Evolutionary conservation across 2,797 vertebrate species (phyloP).

Genomic region (Poeciliopsis infans): DNA sequence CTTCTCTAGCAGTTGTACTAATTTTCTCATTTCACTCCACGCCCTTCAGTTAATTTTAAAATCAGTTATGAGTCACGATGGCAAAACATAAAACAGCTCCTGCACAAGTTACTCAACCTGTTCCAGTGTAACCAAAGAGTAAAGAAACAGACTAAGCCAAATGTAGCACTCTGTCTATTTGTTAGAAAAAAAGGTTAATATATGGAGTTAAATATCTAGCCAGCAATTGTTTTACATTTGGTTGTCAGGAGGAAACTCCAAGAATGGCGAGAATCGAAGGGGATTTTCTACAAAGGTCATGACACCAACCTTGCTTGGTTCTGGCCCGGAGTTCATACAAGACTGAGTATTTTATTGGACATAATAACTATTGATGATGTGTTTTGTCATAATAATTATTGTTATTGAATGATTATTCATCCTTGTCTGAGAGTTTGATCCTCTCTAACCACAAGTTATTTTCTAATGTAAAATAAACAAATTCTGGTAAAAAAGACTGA

Average conservation of each 20-base stretch:
- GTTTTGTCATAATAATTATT: no score
- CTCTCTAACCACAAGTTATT: not conserved
- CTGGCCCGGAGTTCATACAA: no score
- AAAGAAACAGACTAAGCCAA: conserved; percentile 66
- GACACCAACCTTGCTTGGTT: no score
- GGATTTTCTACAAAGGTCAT: conserved; percentile 85
- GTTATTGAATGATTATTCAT: not conserved
- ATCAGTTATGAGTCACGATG: no score
- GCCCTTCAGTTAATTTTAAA: no score
- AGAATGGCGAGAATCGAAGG: conserved; percentile 88
- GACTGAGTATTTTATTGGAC: no score
- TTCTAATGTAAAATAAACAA: not conserved
- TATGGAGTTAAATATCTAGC: not conserved
- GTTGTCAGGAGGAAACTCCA: conserved; percentile 84
- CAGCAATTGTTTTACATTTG: conserved; percentile 3
- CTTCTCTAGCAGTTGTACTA: no score
- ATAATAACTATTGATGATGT: no score
- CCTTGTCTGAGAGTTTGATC: not conserved
- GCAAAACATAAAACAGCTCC: no score
- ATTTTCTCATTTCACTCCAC: no score
- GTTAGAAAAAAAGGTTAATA: not conserved
- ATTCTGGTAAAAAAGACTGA: not conserved
- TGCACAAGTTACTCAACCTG: no score
- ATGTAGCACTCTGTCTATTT: not conserved
- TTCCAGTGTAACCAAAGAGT: no score